Evolutionary conservation across 2,888 invertebrate species (phyloP), one percentile per base, ranked within the genome.

Genomic region (Crematogaster levior): DNA sequence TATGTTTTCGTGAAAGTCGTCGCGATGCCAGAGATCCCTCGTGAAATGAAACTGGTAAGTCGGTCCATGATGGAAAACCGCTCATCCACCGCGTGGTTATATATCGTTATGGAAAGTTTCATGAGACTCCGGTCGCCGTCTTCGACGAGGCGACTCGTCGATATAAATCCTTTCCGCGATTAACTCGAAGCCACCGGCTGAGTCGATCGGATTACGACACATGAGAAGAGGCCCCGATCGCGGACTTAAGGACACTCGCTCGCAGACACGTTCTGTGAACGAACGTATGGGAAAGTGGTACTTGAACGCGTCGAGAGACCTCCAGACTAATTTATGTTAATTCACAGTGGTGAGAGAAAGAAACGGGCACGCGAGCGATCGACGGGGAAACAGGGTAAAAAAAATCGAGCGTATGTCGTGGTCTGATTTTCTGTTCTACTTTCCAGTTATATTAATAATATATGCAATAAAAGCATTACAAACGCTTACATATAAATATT

Each of bases 251-350:
- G 82, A 84, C 84, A 60, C 48, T 56, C 84, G 70, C 40, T 40
- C 58, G 27, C n/a, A 61, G 51, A 51, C 27, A 63, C 6, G 10
- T 30, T 77, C 66, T n/a, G n/a, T 61, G 81, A 30, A 43, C 43
- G 66, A 83, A 85, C 72, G 37, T 24, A 83, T 60, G 85, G 72
- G 89, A 88, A 88, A 87, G 88, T 85, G 83, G 84, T 81, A 86
- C 79, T 81, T 75, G 73, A 61, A 77, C 66, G n/a, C n/a, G 73
- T 77, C 60, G 74, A 83, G 81, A 85, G 81, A 61, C 75, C 82
- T 87, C 65, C 87, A 63, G 80, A 86, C 74, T 86, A 89, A 86
- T 88, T 88, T 83, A 86, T 84, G 85, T 85, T 85, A 86, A 88
- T 88, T 83, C 81, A 61, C 53, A 61, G 53, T 43, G 74, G 60